Evolutionary conservation across 2,888 invertebrate genomes (phyloP), one percentile per base, ranked within the genome.

Genomic region (Pharmacophagus antenor): DNA sequence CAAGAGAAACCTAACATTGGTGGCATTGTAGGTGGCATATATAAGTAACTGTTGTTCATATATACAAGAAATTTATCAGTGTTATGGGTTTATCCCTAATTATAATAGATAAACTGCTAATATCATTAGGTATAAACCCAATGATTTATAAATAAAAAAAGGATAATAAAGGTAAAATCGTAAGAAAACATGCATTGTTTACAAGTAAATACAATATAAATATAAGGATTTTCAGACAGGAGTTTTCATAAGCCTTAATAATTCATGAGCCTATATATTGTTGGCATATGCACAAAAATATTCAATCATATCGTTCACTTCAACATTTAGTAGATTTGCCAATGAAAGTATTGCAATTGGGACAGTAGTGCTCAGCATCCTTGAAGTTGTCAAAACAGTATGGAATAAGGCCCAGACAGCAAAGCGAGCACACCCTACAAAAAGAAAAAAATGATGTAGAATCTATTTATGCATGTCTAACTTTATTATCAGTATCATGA

Each of bases 301-400:
- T 31, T 22, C 10, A 50, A 59, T 22, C 6, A 31, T 2, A 18
- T n/a, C 8, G 7, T 54, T 22, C 27, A 7, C 21, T 18, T 76
- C 82, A 89, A 69, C 88, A 90, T 70, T 88, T 89, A 70, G 77
- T 85, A 67, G 79, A 82, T 80, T 89, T 90, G 37, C 89, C 89
- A 70, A 90, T 83, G 65, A 88, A 90, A 63, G 84, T 81, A 72
- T 88, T 90, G 77, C 90, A 90, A 69, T 88, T 88, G 50, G 90
- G 90, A 63, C 90, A 89, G 65, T 90, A 90, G 69, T 90, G 90
- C 65, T 89, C 90, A 12, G 89, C 89, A 79, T 90, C 89, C 68
- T 89, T 90, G 72, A 89, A 90, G 63, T 88, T 83, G 65, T 90
- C 90, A 56, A 89, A 89, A 78, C 90, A 89, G 73, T 90, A 90